These are phyloP conservation scores for Falco rusticolus DNA, from an alignment of 2,797 vertebrate species.

Conservation along the genomic window DNA sequence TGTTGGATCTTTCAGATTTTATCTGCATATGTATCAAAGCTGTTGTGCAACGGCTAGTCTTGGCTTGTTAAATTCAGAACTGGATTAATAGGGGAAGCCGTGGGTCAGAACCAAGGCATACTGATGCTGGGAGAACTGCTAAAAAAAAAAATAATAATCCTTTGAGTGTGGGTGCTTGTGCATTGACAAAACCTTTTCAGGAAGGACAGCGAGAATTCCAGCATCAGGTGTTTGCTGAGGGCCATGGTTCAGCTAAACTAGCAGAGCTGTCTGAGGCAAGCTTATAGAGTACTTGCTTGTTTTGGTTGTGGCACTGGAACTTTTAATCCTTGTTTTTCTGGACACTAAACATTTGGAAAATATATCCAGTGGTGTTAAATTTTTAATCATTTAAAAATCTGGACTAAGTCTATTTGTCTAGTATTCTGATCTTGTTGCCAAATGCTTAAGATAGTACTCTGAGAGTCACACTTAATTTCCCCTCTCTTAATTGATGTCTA, in stretches of 20 bases:
- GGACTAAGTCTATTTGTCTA: background rate
- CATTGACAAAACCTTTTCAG: background rate
- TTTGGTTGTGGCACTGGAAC: background rate
- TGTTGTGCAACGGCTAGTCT: background rate
- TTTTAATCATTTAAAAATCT: background rate
- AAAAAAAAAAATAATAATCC: background rate
- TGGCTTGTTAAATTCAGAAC: slow-evolving; percentile 5
- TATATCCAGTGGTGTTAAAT: background rate
- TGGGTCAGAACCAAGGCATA: background rate
- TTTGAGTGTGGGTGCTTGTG: background rate
- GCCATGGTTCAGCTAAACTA: background rate
- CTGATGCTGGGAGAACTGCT: background rate
- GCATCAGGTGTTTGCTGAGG: background rate
- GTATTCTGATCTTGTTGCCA: background rate
- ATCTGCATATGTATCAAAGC: background rate
- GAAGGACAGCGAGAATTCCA: background rate
- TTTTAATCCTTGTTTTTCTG: background rate
- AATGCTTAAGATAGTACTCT: background rate
- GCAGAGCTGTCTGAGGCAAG: background rate
- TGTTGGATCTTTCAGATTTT: background rate
- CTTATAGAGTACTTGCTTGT: background rate
- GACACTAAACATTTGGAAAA: background rate
- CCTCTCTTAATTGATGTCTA: background rate
- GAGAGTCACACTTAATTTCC: background rate
- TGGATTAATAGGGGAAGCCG: background rate